A percentile compares a stretch with the other conserved stretches of the same genome.
phyloP scores from a whole-genome alignment of 2,888 invertebrate genomes.

The Zele albiditarsus region DNA sequence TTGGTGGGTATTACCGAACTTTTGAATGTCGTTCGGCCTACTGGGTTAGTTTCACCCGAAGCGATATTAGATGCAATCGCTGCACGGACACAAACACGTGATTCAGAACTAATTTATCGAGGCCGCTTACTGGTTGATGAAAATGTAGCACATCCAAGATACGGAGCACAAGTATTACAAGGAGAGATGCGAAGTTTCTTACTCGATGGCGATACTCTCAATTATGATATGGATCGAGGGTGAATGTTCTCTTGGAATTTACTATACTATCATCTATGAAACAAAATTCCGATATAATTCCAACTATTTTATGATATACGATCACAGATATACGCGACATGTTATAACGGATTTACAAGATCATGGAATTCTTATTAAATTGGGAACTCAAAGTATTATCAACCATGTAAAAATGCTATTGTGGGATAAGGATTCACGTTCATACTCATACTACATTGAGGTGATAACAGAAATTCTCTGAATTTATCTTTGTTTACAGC shows the following conservation, averaged over 20 bases:
- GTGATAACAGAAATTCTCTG: constrained; percentile 49
- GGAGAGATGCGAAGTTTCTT: constrained; percentile 93
- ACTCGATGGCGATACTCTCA: constrained; percentile 89
- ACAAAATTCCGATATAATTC: not conserved
- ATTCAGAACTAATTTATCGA: constrained; percentile 87
- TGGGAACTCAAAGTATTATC: constrained; percentile 89
- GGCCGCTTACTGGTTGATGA: constrained; percentile 91
- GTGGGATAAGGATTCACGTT: constrained; percentile 94
- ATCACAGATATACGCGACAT: constrained; percentile 84
- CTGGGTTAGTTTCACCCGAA: constrained; percentile 90
- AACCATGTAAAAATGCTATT: constrained; percentile 94
- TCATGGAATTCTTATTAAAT: constrained; percentile 89
- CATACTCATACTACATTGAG: constrained; percentile 93
- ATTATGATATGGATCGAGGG: constrained; percentile 94
- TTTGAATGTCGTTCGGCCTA: constrained; percentile 90
- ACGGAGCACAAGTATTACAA: constrained; percentile 88
- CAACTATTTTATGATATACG: not conserved
- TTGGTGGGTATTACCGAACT: constrained; percentile 92
- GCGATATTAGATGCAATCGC: constrained; percentile 95
- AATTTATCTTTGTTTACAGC: constrained; percentile 7
- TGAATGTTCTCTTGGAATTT: constrained; percentile 60
- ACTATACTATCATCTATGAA: not conserved
- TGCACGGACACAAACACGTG: constrained; percentile 85
- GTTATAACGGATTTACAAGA: constrained; percentile 85
- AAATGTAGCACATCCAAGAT: constrained; percentile 89